Percentiles rank a stretch among this genome's conserved stretches.
Evolutionary conservation across 1,140 invertebrate species (phyloP).

Genomic region (Calliopsis andreniformis): DNA sequence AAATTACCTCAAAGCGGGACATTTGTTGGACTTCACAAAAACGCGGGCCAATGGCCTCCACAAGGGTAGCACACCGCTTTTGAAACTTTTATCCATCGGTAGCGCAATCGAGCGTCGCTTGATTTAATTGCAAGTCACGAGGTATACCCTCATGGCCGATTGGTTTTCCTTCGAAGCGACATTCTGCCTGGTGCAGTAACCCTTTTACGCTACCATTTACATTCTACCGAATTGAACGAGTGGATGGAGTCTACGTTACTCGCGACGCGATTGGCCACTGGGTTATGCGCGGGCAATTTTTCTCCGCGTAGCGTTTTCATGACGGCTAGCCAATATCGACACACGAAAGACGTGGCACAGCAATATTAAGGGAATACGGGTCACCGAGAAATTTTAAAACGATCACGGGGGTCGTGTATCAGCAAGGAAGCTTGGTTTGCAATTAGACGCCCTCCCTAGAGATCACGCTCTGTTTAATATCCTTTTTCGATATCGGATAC

Average conservation of each 20-base stretch:
- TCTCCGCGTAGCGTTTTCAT: constrained; percentile 20
- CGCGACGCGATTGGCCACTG: constrained; percentile 24
- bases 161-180: constrained; percentile 36
- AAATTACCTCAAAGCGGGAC: background rate
- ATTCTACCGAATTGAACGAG: constrained; percentile 50
- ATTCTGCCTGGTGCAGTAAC: background rate
- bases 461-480: background rate
- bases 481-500: too few relatives aligned
- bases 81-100: constrained; percentile 2
- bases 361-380: constrained; percentile 45
- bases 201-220: constrained; percentile 45
- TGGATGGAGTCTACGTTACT: constrained; percentile 32
- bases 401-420: background rate
- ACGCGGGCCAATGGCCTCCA: background rate
- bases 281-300: constrained; percentile 33
- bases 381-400: constrained; percentile 34
- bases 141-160: constrained; percentile 32
- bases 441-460: constrained; percentile 3
- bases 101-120: constrained; percentile 24
- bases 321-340: constrained; percentile 42
- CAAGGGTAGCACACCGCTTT: too few relatives aligned
- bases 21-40: background rate
- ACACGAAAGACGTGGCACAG: background rate
- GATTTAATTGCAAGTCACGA: constrained; percentile 55
- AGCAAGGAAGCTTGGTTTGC: background rate